phyloP scores from a whole-genome alignment of 2,888 invertebrate genomes.

The Loripinus fragilis region DNA sequence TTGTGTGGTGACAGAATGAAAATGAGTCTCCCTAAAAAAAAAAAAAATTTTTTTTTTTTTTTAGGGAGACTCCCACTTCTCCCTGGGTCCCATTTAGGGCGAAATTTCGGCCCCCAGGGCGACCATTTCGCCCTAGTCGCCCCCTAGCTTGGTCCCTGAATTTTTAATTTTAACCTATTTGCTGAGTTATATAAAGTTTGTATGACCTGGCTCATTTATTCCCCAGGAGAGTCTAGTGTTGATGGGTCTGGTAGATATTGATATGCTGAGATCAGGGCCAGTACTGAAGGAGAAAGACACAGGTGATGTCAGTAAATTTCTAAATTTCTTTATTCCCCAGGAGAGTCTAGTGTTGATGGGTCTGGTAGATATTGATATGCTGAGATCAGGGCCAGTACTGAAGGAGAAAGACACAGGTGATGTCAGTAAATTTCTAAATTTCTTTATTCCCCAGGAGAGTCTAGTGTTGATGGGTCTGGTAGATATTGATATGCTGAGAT shows the following conservation, averaged over 20 bases:
- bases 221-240: constrained; percentile 78
- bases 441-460: constrained; percentile 76
- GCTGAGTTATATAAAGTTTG: too few relatives aligned
- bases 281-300: constrained; percentile 74
- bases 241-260: constrained; percentile 78
- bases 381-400: constrained; percentile 62
- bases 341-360: constrained; percentile 80
- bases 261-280: constrained; percentile 63
- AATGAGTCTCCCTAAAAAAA: too few relatives aligned
- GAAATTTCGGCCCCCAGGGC: too few relatives aligned
- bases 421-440: constrained; percentile 80
- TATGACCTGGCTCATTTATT: too few relatives aligned
- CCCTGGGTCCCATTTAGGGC: too few relatives aligned
- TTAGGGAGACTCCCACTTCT: too few relatives aligned
- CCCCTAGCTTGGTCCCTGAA: too few relatives aligned
- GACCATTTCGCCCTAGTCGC: too few relatives aligned
- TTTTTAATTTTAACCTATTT: too few relatives aligned
- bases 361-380: constrained; percentile 70
- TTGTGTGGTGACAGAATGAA: too few relatives aligned
- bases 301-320: constrained; percentile 79
- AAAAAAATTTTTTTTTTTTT: too few relatives aligned
- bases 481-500: constrained; percentile 67
- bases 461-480: constrained; percentile 78
- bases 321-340: constrained; percentile 78
- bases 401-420: constrained; percentile 77